Evolutionary conservation across 2,888 invertebrate genomes (phyloP).

Genomic region (Actias luna): DNA sequence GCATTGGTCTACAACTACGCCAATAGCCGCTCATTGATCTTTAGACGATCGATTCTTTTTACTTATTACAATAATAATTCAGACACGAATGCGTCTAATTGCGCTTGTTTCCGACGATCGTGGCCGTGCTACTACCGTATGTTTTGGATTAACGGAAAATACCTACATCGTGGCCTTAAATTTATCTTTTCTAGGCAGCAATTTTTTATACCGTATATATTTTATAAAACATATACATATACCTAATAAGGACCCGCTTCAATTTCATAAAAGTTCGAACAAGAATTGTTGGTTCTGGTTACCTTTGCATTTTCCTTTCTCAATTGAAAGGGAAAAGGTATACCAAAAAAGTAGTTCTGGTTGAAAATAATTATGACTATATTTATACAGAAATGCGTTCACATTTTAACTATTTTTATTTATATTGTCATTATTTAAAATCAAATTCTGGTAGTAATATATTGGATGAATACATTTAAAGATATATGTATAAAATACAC

Average conservation of each 20-base stretch:
- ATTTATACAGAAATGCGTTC: too few relatives aligned
- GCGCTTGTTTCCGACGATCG: slow-evolving; percentile 71
- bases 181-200: not conserved
- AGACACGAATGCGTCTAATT: slow-evolving; percentile 77
- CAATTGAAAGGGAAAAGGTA: too few relatives aligned
- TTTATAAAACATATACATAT: not conserved
- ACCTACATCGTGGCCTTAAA: not conserved
- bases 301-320: too few relatives aligned
- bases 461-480: too few relatives aligned
- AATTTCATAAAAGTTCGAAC: too few relatives aligned
- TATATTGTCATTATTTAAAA: not conserved
- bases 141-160: slow-evolving; percentile 8
- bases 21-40: slow-evolving; percentile 67
- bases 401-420: too few relatives aligned
- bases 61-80: slow-evolving; percentile 81
- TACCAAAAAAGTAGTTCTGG: too few relatives aligned
- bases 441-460: too few relatives aligned
- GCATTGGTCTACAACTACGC: slow-evolving; percentile 70
- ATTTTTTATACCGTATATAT: not conserved
- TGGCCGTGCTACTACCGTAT: slow-evolving; percentile 33
- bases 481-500: too few relatives aligned
- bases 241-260: too few relatives aligned
- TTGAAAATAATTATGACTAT: too few relatives aligned
- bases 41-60: slow-evolving; percentile 76
- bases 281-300: too few relatives aligned